These are phyloP conservation scores for Ceratina japonica DNA, from an alignment of 1,140 invertebrate species.

Conservation along the genomic window DNA sequence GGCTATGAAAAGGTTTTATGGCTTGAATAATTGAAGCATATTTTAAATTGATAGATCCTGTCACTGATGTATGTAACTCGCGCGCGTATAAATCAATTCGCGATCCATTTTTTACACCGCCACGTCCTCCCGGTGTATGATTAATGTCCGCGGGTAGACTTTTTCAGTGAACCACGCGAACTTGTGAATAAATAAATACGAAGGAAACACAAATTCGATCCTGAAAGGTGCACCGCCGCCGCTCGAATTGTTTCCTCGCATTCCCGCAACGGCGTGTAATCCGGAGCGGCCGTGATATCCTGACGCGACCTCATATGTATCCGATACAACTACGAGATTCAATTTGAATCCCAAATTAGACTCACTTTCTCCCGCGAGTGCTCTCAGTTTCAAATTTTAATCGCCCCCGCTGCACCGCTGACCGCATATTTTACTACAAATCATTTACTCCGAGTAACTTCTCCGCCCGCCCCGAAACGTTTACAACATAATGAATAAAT, in stretches of 20 bases:
- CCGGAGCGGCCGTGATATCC: no score
- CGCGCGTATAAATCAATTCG: not conserved
- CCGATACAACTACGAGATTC: not conserved
- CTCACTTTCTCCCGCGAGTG: not conserved
- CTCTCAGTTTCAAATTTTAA: not conserved
- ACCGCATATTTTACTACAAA: not conserved
- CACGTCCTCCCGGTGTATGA: not conserved
- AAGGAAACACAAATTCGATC: no score
- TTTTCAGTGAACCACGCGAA: no score
- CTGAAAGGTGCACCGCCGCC: not conserved
- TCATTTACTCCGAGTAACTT: not conserved
- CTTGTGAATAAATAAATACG: no score
- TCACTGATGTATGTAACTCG: not conserved
- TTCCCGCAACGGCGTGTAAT: not conserved
- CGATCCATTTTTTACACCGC: not conserved
- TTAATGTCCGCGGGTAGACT: no score
- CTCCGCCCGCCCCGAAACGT: not conserved
- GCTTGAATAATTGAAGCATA: not conserved
- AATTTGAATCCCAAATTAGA: constrained; percentile 11
- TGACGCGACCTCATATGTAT: no score
- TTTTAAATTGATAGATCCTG: not conserved
- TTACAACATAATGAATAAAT: constrained; percentile 23
- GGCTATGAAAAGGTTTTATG: not conserved
- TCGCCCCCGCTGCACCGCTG: not conserved
- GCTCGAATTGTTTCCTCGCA: not conserved